Conservation (phyloP, 2,797 vertebrate genomes). For the Galago senegalensis region DNA sequence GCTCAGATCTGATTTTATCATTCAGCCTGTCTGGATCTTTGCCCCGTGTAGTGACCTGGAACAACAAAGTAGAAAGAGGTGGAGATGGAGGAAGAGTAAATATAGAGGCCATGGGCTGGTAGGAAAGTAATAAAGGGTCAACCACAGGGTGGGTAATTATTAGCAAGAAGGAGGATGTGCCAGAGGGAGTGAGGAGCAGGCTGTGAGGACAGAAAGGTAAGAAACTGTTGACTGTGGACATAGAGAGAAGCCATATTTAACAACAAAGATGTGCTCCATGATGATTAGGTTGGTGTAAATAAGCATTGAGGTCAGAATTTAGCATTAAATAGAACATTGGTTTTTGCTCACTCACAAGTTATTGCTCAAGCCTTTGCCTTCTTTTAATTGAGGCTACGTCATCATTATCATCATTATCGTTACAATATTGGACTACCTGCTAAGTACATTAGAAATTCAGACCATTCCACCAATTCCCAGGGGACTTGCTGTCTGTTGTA, state of each 20-base stretch:
- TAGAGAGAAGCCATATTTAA: slow-evolving; percentile 6
- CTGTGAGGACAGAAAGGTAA: neutral
- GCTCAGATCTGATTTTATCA: neutral
- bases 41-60: neutral
- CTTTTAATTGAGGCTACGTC: neutral
- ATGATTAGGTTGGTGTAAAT: neutral
- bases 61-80: neutral
- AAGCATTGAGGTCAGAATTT: slow-evolving; percentile 1
- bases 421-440: neutral
- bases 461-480: neutral
- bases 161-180: neutral
- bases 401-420: neutral
- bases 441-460: slow-evolving; percentile 14
- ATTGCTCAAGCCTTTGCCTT: neutral
- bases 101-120: neutral
- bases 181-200: neutral
- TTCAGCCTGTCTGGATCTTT: neutral
- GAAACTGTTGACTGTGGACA: neutral
- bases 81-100: neutral
- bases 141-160: neutral
- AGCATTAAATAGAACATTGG: neutral
- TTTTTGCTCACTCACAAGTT: slow-evolving; percentile 21
- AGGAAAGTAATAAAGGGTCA: neutral
- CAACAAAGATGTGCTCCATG: neutral
- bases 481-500: neutral